These are phyloP conservation scores for Ahaetulla prasina DNA, from an alignment of 2,113 vertebrate genomes.

Conservation along the genomic window DNA sequence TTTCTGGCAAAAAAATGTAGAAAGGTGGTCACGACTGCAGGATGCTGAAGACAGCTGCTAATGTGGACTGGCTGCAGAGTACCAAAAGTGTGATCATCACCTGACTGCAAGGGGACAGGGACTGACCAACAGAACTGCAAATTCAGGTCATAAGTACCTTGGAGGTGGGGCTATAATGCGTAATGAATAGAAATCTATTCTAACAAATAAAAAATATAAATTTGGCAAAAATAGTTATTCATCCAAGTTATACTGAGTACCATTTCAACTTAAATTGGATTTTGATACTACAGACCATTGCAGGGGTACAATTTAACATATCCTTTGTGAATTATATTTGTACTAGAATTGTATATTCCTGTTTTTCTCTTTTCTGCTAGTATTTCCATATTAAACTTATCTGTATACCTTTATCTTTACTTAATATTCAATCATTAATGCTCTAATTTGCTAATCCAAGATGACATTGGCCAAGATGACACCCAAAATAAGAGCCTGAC, in stretches of 20 bases:
- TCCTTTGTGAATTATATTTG: not conserved
- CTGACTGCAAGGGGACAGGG: not conserved
- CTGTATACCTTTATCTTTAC: not conserved
- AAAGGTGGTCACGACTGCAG: not conserved
- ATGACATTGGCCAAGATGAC: too few relatives aligned
- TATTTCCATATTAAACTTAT: not conserved
- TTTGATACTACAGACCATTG: not conserved
- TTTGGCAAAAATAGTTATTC: not conserved
- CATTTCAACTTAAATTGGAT: not conserved
- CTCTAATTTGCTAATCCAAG: not conserved
- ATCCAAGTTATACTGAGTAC: not conserved
- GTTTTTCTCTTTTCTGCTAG: not conserved
- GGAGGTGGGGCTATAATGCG: not conserved
- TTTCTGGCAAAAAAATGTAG: not conserved
- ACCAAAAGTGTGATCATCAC: not conserved
- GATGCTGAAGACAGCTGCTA: not conserved
- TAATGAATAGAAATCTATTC: not conserved
- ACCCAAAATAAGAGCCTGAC: not conserved
- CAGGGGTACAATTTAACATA: not conserved
- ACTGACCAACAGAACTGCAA: not conserved
- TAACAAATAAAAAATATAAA: not conserved
- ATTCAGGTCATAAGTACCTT: not conserved
- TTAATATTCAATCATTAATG: not conserved
- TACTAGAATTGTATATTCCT: not conserved
- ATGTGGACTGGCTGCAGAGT: not conserved